Evolutionary conservation across 2,797 vertebrate species (phyloP), one percentile per base, ranked within the genome.

Genomic region (Microchirus variegatus): DNA sequence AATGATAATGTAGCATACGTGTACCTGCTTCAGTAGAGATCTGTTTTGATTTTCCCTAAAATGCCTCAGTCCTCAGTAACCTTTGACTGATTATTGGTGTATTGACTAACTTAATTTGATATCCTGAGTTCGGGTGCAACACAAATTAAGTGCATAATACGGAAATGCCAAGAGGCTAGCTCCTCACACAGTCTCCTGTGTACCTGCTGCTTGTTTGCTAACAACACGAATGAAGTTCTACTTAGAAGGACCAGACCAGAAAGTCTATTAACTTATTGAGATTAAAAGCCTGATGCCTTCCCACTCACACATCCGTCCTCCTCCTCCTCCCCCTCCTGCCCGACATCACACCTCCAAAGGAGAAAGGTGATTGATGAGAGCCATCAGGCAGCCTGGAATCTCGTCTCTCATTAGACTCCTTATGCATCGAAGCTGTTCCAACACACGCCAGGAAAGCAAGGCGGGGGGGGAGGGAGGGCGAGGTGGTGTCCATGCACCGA

Each of bases 241-340:
- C 55, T 85, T 74, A 81, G 75, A 64, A 74, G 60, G 53, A 65
- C 70, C 70, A 64, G 66, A 81, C 70, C 54, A 53, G 64, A 86
- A 85, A 89, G 91, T 91, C 90, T 88, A 92, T 92, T 92, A 93
- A 92, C 90, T 91, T 91, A 90, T 90, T 92, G 88, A 93, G 92
- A 93, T 93, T 92, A 93, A 93, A 92, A 91, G 88, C 83, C 89
- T 81, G 89, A 90, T 88, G 86, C 86, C 80, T 81, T 73, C 50
- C 74, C 76, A 60, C 79, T 65, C 75, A 58, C 67, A 67, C 46
- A n/a, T 50, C 70, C 73, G 69, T 59, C 65, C 12, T 10, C 42
- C 65, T 65, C 59, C 73, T 59, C 70, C 76, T 67, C 75, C 56
- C 66, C 31, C 65, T 67, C 78, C 82, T 49, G 54, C 59, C 71